phyloP scores from a whole-genome alignment of 2,113 vertebrate species.

The Zosterops borbonicus region DNA sequence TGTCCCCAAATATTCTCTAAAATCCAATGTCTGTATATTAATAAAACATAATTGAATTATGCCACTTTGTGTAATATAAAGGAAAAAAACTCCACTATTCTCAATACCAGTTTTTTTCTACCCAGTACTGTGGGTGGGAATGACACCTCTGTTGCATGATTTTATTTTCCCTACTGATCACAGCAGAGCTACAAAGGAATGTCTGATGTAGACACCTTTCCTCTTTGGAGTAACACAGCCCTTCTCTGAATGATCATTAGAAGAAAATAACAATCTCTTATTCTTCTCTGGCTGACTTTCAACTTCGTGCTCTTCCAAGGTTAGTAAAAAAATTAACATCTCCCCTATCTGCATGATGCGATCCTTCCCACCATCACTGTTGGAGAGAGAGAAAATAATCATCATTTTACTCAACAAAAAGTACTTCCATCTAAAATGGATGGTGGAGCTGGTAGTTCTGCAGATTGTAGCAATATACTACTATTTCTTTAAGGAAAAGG shows the following conservation, averaged over 20 bases:
- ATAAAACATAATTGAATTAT: background rate
- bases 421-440: background rate
- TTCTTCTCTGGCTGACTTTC: background rate
- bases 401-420: accelerated
- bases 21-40: background rate
- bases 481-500: background rate
- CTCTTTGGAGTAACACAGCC: background rate
- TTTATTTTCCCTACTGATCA: background rate
- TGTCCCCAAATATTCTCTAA: background rate
- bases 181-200: background rate
- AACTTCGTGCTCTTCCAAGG: background rate
- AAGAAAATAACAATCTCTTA: background rate
- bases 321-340: background rate
- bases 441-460: background rate
- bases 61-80: background rate
- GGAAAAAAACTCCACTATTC: background rate
- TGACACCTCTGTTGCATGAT: background rate
- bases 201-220: background rate
- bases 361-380: background rate
- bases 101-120: background rate
- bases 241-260: background rate
- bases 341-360: background rate
- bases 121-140: background rate
- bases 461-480: background rate
- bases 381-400: background rate